phyloP scores from a whole-genome alignment of 2,113 vertebrate genomes.

The Eclectus roratus region DNA sequence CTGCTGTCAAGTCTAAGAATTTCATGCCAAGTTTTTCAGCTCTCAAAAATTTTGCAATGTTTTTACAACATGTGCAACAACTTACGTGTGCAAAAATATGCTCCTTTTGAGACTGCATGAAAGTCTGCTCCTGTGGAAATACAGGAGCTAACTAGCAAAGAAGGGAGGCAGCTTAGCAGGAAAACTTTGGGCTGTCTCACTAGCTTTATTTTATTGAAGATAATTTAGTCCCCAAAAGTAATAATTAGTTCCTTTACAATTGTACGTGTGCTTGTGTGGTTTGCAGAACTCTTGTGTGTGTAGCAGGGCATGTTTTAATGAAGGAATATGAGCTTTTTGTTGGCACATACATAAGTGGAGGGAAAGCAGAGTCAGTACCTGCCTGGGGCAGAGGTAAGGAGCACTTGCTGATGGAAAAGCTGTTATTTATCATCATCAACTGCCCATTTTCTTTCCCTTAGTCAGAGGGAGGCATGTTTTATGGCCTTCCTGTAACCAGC shows the following conservation, averaged over 20 bases:
- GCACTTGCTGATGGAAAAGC: slow-evolving; percentile 50
- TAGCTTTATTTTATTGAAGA: neutral
- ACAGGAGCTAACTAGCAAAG: neutral
- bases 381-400: slow-evolving; percentile 50
- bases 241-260: neutral
- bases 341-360: neutral
- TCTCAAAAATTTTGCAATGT: neutral
- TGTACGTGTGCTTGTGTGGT: neutral
- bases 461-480: slow-evolving; percentile 61
- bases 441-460: slow-evolving; percentile 50
- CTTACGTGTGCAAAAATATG: neutral
- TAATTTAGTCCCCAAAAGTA: neutral
- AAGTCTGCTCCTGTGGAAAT: neutral
- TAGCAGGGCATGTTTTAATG: slow-evolving; percentile 33
- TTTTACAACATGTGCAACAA: slow-evolving; percentile 2
- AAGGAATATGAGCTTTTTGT: slow-evolving; percentile 20
- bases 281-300: neutral
- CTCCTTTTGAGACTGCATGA: neutral
- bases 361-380: neutral
- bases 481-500: slow-evolving; percentile 21
- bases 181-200: neutral
- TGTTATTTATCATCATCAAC: slow-evolving; percentile 50
- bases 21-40: slow-evolving; percentile 28
- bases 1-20: slow-evolving; percentile 8
- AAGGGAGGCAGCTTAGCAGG: neutral